These are phyloP conservation scores for Clarias pachynema DNA, from an alignment of 2,797 vertebrate species.

Conservation along the genomic window DNA sequence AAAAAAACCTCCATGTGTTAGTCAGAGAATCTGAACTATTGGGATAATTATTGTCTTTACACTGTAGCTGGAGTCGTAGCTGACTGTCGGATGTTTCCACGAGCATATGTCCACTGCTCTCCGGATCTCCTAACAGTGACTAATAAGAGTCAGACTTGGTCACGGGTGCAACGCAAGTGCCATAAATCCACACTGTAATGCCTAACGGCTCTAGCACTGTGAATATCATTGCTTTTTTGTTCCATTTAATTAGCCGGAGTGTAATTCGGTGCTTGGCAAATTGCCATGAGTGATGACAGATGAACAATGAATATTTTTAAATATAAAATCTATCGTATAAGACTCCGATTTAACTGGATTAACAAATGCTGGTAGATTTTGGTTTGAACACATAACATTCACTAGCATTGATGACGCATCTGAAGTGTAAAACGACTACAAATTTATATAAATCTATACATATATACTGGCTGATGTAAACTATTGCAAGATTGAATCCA, in stretches of 20 bases:
- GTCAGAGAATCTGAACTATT: conserved; percentile 37
- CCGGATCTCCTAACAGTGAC: conserved; percentile 20
- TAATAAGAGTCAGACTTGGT: conserved; percentile 38
- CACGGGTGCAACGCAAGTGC: conserved; percentile 28
- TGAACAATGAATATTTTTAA: conserved; percentile 46
- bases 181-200: conserved; percentile 52
- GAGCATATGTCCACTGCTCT: conserved; percentile 31
- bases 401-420: not conserved
- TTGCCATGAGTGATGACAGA: conserved; percentile 62
- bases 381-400: not conserved
- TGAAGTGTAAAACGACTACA: not conserved
- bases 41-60: conserved; percentile 42
- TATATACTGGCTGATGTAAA: not conserved
- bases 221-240: conserved; percentile 43
- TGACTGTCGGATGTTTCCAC: conserved; percentile 49
- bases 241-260: conserved; percentile 63
- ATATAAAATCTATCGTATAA: not conserved
- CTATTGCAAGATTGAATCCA: not conserved
- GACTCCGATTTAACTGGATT: not conserved
- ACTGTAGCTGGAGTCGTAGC: conserved; percentile 28
- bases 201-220: conserved; percentile 58
- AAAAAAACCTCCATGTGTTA: not conserved
- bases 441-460: not conserved
- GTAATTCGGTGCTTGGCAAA: conserved; percentile 65
- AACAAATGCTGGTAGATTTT: conserved; percentile 4